Base-by-base conservation (phyloP, 2,888 invertebrate species). In the Nemoura dubitans region DNA sequence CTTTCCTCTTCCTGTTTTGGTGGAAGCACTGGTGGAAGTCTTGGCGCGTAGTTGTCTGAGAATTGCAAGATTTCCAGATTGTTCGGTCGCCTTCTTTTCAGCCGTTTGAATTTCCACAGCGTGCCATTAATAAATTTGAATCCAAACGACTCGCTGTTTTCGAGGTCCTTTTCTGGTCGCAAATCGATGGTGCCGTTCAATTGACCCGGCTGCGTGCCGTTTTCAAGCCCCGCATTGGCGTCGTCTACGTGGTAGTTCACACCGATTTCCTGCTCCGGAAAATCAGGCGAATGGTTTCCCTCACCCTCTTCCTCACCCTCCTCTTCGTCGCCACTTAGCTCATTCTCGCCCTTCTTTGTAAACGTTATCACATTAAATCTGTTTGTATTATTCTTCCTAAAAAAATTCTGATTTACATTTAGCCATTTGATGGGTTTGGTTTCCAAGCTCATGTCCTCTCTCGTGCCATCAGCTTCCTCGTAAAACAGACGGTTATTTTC, bases 101-200 rank as follows among this genome's bases (percentile, higher is more conserved):
- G 26, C 16, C 76, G 27, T 59, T 29, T 59, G 28, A 76, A 59
- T 7, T 27, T 25, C 84, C 84, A 84, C 10, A 76, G 26, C 10
- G 84, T 84, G 1, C 84, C 84, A 25, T 84, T 84, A 1, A 28
- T 59, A 28, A 76, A 84, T 29, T 84, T 84, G 7, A 84, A 43
- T 10, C 84, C 59, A 27, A 76, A 84, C 27, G 76, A 59, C 5
- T 84, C 84, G 14, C 84, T 29, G 76, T 29, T 76, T 28, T 81
- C 81, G n/a, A 81, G 81, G 14, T 81, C 81, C 5, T 81, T 30
- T 14, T 81, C 81, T 28, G 26, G 28, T 81, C 81, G 1, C n/a
- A 81, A 28, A 21, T 81, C 81, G n/a, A 81, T 81, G 10, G 59
- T 14, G 21, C 14, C 59, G 21, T 21, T 21, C 10, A 36, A 10